Evolutionary conservation across 2,888 invertebrate genomes (phyloP).

Genomic region (Lycaena phlaeas): DNA sequence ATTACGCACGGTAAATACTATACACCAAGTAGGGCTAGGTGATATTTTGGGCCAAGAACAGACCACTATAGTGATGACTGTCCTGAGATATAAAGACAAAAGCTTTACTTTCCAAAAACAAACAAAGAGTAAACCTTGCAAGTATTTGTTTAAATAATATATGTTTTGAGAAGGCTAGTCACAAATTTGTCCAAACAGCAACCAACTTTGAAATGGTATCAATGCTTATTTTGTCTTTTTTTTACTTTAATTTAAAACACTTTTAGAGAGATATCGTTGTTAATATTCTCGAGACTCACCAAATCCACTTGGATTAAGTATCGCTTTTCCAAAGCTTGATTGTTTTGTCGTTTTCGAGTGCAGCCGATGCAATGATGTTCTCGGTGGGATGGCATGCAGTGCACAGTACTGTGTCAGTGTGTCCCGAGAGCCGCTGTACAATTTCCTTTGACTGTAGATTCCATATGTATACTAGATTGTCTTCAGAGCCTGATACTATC

Average conservation of each 20-base stretch:
- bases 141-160: no score
- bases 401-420: constrained; percentile 95
- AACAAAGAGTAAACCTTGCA: no score
- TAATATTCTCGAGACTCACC: no score
- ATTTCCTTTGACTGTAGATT: constrained; percentile 99
- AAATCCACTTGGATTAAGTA: constrained; percentile 72
- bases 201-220: neutral
- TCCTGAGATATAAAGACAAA: constrained; percentile 9
- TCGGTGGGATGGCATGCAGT: constrained; percentile 99
- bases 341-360: constrained; percentile 98
- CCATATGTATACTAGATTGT: constrained; percentile 99
- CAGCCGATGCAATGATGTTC: constrained; percentile 99
- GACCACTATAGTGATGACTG: no score
- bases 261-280: no score
- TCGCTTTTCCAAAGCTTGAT: constrained; percentile 99
- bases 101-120: neutral
- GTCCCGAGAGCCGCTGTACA: constrained; percentile 97
- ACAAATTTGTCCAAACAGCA: no score
- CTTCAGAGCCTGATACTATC: constrained; percentile 99
- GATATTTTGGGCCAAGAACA: no score
- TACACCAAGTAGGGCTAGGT: no score
- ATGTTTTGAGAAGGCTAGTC: no score
- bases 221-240: no score
- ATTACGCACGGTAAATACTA: no score
- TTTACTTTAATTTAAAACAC: no score